Percentiles rank a stretch among this genome's conserved stretches.
phyloP scores from a whole-genome alignment of 2,888 invertebrate species.

The Cataglyphis altisquamis region DNA sequence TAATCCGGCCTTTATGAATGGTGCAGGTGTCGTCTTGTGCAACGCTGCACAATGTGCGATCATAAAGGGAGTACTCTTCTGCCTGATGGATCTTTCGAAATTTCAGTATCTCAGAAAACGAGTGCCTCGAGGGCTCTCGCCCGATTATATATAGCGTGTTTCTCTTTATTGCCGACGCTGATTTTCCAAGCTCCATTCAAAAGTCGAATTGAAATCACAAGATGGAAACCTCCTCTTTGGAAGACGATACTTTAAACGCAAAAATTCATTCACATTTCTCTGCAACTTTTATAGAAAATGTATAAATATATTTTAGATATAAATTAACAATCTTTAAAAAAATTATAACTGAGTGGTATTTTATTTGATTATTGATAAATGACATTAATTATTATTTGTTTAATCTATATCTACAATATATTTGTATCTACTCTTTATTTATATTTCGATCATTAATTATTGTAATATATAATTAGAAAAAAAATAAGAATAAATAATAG shows the following conservation, averaged over 20 bases:
- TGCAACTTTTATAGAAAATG: neutral
- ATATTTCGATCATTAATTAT: neutral
- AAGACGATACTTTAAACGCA: neutral
- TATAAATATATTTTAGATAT: neutral
- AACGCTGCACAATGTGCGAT: conserved; percentile 53
- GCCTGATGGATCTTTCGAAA: conserved; percentile 49
- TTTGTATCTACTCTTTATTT: neutral
- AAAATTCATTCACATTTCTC: conserved; percentile 10
- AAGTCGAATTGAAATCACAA: conserved; percentile 29
- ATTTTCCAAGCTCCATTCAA: conserved; percentile 45
- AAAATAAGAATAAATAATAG: too few species aligned
- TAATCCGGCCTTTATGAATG: conserved; percentile 62
- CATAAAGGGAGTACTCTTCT: conserved; percentile 63
- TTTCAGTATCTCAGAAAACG: conserved; percentile 54
- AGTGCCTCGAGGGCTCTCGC: conserved; percentile 43
- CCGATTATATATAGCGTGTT: conserved; percentile 12
- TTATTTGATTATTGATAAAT: neutral
- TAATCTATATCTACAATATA: neutral
- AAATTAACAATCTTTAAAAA: too few species aligned
- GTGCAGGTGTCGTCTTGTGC: conserved; percentile 65
- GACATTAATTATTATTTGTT: neutral
- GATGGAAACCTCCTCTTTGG: neutral
- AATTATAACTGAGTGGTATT: neutral
- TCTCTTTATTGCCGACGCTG: conserved; percentile 46
- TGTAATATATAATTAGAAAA: neutral